Base-by-base conservation (phyloP, 2,888 invertebrate genomes). In the Zeuzera pyrina region DNA sequence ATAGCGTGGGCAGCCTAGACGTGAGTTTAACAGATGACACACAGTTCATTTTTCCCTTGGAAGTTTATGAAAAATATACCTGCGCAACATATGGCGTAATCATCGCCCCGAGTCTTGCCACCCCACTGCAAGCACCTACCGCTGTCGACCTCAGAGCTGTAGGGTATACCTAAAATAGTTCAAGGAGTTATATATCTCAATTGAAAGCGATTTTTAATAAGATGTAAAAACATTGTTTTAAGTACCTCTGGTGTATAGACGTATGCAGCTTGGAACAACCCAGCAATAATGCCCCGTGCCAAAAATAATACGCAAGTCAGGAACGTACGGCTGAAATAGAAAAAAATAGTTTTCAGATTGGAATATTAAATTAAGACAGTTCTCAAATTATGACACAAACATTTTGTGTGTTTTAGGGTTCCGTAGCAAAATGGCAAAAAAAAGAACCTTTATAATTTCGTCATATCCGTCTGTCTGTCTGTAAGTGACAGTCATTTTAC, bases 181-280 rank as follows among this genome's bases (percentile, higher is more conserved):
- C 5, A 15, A 6, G n/a, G 14, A 26, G 2, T 23, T 29, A 22
- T 8, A 31, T 12, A 19, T n/a, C 19, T 19, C 5, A 19, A 19
- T 19, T 6, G 19, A 19, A 19, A 5, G 3, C 13, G 16, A 14
- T 24, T 31, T 32, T 12, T 33, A 22, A 7, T 26, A 32, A 30
- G 68, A 49, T 87, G 87, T 12, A n/a, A n/a, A n/a, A n/a, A n/a
- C n/a, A n/a, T n/a, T n/a, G n/a, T n/a, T 12, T 22, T 19, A 14
- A 24, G 6, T 53, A 81, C 83, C 87, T 97, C 97, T 4, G 97
- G 96, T 3, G 97, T 97, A 59, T 97, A 97, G 3, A 97, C 95
- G 58, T 97, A 97, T 0, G 95, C 95, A 0, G 95, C 95, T 85
- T 97, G 96, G 65, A 97, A 97, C 1, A 96, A 89, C 0, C 97